Conservation (phyloP, 1,140 invertebrate species). For the Drosophila lowei region DNA sequence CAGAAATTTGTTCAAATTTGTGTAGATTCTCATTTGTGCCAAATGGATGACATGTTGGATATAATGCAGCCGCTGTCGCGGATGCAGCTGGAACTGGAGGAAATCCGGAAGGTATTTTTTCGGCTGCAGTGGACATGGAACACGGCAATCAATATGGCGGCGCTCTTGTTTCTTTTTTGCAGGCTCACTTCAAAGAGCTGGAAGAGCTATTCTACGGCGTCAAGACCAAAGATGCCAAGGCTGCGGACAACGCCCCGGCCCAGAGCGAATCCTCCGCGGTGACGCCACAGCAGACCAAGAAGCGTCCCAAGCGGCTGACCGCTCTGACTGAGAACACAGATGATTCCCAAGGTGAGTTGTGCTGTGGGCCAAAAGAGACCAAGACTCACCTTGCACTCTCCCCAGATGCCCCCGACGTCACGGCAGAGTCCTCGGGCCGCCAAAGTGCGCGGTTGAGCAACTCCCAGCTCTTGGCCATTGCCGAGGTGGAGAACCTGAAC, state of each 20-base stretch:
- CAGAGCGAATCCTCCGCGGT: conserved; percentile 21
- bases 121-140: too few relatives aligned
- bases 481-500: conserved; percentile 41
- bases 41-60: conserved; percentile 67
- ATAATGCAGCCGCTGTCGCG: conserved; percentile 39
- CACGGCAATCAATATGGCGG: conserved; percentile 14
- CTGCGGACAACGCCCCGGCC: background rate
- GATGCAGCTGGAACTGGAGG: conserved; percentile 36
- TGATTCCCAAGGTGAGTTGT: conserved; percentile 47
- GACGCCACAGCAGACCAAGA: conserved; percentile 76
- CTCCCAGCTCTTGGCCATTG: conserved; percentile 62
- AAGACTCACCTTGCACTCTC: background rate
- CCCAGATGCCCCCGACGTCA: background rate
- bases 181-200: conserved; percentile 62
- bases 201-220: conserved; percentile 59
- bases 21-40: conserved; percentile 24
- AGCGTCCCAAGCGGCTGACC: conserved; percentile 65
- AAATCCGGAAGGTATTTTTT: conserved; percentile 41
- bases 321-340: conserved; percentile 54
- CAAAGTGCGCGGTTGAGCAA: conserved; percentile 52
- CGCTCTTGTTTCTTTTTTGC: background rate
- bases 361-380: too few relatives aligned
- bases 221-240: conserved; percentile 8
- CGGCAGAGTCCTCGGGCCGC: conserved; percentile 13
- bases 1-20: background rate